phyloP scores from a whole-genome alignment of 2,797 vertebrate species.

The Rhyacichthys aspro region DNA sequence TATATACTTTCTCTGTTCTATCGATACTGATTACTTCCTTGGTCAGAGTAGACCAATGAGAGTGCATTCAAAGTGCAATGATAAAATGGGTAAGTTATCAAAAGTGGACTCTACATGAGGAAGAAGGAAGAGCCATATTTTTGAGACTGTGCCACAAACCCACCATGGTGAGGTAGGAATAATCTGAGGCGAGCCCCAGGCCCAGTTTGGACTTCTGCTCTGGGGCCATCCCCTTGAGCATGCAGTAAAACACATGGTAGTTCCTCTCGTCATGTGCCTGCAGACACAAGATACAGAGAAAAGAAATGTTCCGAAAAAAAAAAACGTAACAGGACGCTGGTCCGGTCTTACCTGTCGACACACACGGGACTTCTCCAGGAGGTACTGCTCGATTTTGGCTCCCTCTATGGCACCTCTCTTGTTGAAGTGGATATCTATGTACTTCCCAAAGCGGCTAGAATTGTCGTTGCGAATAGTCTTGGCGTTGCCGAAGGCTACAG shows the following conservation, averaged over 20 bases:
- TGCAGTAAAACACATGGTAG: constrained; percentile 98
- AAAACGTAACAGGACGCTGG: neutral
- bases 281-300: neutral
- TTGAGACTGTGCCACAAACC: constrained; percentile 38
- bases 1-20: too few species aligned
- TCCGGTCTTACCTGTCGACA: constrained; percentile 88
- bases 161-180: constrained; percentile 94
- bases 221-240: constrained; percentile 90
- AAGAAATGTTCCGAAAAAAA: neutral
- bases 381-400: constrained; percentile 96
- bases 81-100: too few species aligned
- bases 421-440: constrained; percentile 97
- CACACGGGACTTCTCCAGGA: constrained; percentile 96
- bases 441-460: constrained; percentile 96
- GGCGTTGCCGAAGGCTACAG: constrained; percentile 92
- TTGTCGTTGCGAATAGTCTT: constrained; percentile 98
- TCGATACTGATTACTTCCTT: too few species aligned
- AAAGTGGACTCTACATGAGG: too few species aligned
- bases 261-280: constrained; percentile 94
- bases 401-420: constrained; percentile 95
- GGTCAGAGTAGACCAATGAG: too few species aligned
- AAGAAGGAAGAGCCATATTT: too few species aligned
- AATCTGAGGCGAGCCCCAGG: constrained; percentile 90
- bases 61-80: too few species aligned
- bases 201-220: constrained; percentile 93